Evolutionary conservation across 2,113 vertebrate species (phyloP).

Genomic region (Antennarius striatus): DNA sequence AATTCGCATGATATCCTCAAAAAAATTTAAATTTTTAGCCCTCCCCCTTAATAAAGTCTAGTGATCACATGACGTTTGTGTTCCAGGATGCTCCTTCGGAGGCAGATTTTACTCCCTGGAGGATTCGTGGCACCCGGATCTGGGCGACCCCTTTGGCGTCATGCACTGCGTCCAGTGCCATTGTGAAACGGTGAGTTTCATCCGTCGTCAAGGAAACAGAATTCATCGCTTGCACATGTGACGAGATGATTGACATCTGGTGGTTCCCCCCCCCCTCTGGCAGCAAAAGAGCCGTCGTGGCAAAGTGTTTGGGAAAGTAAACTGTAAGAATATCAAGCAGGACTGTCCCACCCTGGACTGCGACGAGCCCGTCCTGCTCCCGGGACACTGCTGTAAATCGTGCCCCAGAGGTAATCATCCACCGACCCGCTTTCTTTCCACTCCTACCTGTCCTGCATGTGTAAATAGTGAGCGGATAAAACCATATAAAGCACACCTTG

Average conservation of each 20-base stretch:
- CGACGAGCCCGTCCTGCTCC: slow-evolving; percentile 82
- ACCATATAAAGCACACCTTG: background rate
- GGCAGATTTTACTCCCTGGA: slow-evolving; percentile 88
- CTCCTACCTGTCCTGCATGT: background rate
- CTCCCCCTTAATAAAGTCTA: too few relatives aligned
- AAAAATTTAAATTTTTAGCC: too few relatives aligned
- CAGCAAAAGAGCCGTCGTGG: slow-evolving; percentile 82
- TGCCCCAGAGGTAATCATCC: slow-evolving; percentile 86
- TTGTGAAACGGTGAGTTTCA: slow-evolving; percentile 87
- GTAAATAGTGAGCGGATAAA: slow-evolving; percentile 11
- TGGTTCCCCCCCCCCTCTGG: slow-evolving; percentile 1
- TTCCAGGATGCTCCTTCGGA: slow-evolving; percentile 91
- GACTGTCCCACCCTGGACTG: slow-evolving; percentile 87
- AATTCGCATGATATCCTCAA: too few relatives aligned
- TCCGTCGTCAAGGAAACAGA: background rate
- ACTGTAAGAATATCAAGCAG: slow-evolving; percentile 92
- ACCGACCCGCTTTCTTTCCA: too few relatives aligned
- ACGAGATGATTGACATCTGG: background rate
- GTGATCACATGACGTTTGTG: slow-evolving; percentile 14
- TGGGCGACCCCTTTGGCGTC: slow-evolving; percentile 94
- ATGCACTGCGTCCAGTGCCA: slow-evolving; percentile 94
- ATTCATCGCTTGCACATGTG: background rate
- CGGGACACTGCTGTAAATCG: slow-evolving; percentile 92
- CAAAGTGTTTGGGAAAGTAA: slow-evolving; percentile 80
- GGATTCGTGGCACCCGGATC: slow-evolving; percentile 94